Conservation (phyloP, 1,140 invertebrate genomes). For the Hycleus phaleratus region DNA sequence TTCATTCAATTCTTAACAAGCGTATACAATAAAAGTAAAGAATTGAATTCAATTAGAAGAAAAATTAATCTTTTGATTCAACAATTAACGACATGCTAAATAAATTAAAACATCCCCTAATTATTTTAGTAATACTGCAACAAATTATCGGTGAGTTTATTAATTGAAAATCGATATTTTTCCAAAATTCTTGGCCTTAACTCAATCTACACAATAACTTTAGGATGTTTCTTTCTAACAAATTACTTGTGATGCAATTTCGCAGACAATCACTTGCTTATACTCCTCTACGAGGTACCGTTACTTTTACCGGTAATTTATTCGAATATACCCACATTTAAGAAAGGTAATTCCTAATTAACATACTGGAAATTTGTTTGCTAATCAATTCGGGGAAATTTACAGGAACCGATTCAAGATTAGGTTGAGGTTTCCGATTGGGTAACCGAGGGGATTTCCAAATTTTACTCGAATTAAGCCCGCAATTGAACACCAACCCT, state of each 20-base stretch:
- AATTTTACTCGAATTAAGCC: constrained; percentile 65
- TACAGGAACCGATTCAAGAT: constrained; percentile 67
- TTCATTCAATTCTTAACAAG: no score
- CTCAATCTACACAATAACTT: no score
- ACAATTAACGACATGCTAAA: no score
- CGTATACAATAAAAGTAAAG: no score
- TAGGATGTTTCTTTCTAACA: neutral
- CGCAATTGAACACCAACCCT: constrained; percentile 60
- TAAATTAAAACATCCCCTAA: no score
- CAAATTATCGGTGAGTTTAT: constrained; percentile 6
- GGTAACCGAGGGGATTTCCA: constrained; percentile 76
- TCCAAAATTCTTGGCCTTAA: no score
- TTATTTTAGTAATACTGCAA: no score
- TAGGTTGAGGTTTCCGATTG: constrained; percentile 70
- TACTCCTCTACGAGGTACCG: constrained; percentile 68
- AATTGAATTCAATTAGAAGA: no score
- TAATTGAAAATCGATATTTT: no score
- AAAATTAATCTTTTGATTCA: neutral
- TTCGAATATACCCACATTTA: constrained; percentile 74
- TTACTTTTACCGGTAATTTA: constrained; percentile 67
- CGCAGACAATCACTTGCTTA: constrained; percentile 39
- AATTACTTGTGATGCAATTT: neutral
- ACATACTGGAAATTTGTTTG: no score
- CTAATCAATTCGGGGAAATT: constrained; percentile 5
- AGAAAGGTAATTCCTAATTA: constrained; percentile 55